Conservation (phyloP, 2,888 invertebrate species). For the Apamea epomidion region DNA sequence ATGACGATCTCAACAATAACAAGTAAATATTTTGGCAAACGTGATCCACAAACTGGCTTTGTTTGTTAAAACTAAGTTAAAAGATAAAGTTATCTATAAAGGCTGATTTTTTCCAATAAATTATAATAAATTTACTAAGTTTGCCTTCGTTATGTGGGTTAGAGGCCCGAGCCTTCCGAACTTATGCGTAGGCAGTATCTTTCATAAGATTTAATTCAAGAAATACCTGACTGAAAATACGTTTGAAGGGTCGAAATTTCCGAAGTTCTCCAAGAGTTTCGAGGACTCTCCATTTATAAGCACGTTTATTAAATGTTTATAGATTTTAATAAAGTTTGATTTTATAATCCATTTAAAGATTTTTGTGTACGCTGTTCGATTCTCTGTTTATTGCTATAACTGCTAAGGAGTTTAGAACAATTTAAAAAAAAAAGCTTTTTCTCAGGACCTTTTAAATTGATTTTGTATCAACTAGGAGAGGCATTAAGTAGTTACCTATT, state of each 20-base stretch:
- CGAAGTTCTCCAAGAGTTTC: constrained; percentile 58
- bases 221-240: constrained; percentile 66
- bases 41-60: constrained; percentile 44
- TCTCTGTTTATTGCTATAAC: background rate
- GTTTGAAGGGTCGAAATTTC: constrained; percentile 57
- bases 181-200: constrained; percentile 62
- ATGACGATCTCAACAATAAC: constrained; percentile 41
- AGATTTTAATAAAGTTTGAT: constrained; percentile 40
- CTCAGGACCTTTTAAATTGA: background rate
- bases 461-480: background rate
- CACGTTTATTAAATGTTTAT: constrained; percentile 61
- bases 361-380: constrained; percentile 24
- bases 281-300: constrained; percentile 46
- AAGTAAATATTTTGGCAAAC: constrained; percentile 54
- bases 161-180: constrained; percentile 44
- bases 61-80: constrained; percentile 61
- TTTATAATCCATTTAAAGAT: constrained; percentile 23
- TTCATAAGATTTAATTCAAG: constrained; percentile 65
- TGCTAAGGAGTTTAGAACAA: constrained; percentile 13
- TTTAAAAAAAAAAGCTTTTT: constrained; percentile 12
- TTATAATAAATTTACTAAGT: constrained; percentile 68
- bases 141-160: constrained; percentile 60
- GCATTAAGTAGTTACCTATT: background rate
- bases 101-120: constrained; percentile 66
- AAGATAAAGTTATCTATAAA: constrained; percentile 58